phyloP scores from a whole-genome alignment of 2,888 invertebrate species.

The Eutolmus rufibarbis region DNA sequence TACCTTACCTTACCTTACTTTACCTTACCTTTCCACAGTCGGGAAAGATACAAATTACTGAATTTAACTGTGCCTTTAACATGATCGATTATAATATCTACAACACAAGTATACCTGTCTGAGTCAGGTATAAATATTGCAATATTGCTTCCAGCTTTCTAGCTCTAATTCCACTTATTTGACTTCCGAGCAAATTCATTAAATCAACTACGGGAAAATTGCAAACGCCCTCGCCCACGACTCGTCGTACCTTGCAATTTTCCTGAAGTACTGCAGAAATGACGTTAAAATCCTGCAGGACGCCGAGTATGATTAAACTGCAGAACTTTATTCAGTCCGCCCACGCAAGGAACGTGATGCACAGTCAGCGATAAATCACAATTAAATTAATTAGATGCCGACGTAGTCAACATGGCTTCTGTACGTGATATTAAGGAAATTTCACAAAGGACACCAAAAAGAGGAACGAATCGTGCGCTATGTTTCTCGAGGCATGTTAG shows the following conservation, averaged over 20 bases:
- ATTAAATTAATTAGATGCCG: conserved; percentile 24
- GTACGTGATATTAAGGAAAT: neutral
- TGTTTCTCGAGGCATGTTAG: neutral
- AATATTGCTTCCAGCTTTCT: neutral
- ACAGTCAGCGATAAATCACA: neutral
- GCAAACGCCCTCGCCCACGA: neutral
- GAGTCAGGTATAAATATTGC: neutral
- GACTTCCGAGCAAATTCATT: neutral
- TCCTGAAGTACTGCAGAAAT: neutral
- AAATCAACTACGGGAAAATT: neutral
- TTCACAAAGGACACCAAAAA: neutral
- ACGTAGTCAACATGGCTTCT: neutral
- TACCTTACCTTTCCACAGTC: neutral
- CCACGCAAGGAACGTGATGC: neutral
- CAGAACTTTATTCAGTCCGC: neutral
- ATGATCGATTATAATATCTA: neutral
- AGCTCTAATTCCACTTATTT: neutral
- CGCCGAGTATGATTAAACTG: neutral
- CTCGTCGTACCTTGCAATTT: neutral
- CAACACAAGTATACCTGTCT: neutral
- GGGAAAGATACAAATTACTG: neutral
- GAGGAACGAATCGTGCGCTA: neutral
- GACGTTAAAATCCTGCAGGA: neutral
- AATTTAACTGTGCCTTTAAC: neutral
- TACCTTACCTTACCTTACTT: too few relatives aligned